Evolutionary conservation across 2,113 vertebrate species (phyloP), one percentile per base, ranked within the genome.

Genomic region (Alligator mississippiensis): DNA sequence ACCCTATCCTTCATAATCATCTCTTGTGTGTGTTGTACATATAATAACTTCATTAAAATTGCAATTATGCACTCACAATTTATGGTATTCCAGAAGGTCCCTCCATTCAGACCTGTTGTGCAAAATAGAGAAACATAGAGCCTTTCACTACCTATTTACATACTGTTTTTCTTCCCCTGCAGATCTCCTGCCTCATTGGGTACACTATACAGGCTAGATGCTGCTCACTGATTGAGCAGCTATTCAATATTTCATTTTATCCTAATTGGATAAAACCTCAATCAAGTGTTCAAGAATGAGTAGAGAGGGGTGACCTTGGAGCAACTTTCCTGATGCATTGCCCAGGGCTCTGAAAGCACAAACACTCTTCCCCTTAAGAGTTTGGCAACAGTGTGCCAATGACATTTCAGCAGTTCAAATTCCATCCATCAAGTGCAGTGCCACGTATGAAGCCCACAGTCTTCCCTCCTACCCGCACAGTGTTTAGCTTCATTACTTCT

Each of bases 391-490:
- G 2, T 2, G 1, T 14, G 30, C 5, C 59, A 75, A 34, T 2
- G 72, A 63, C 16, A 27, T 64, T 86, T 84, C 82, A 27, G 62
- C 66, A 47, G 15, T 15, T 82, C 62, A 77, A 82, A 74, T 11
- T 77, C 9, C 7, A 4, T n/a, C 59, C 58, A 63, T 28, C 68
- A 59, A 84, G 79, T 38, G 58, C 16, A 59, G 27, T 7, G 5
- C 2, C 47, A 47, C 24, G 10, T 38, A 0, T 1, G 2, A 1
- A 55, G 60, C 11, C 9, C 16, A 70, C 14, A 60, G 3, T 1
- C 6, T 82, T 80, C 61, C 54, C 72, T 88, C 54, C 72, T 88
- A 17, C 6, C 17, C 25, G 8, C 47, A 21, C 27, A 28, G 63
- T n/a, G 15, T 66, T 66, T 66, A n/a, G 64, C 27, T 14, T 17